Base-by-base conservation (phyloP, 1,140 invertebrate species). In the Hestina assimilis region DNA sequence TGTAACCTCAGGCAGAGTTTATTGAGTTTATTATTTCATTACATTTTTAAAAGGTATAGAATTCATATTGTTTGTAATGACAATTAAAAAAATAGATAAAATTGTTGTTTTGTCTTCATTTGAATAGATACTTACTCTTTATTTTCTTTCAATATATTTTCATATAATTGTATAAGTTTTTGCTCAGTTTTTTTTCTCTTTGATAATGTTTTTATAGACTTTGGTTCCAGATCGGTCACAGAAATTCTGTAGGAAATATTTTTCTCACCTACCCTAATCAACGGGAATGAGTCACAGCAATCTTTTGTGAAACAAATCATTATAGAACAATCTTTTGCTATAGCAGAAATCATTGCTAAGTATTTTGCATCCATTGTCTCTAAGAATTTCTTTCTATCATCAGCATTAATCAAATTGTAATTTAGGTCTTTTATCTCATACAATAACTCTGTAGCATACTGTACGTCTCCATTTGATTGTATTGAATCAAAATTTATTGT, bases 191-290 rank as follows among this genome's bases (percentile, higher is more conserved):
- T 52, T 24, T 64, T 72, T 59, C 81, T 79, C 50, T 86, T 84
- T 2, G 33, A 17, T 15, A 86, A 59, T 47, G 68, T 79, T 55
- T 60, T 71, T 4, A 60, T 35, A 2, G 75, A 61, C 64, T 89
- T 89, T 28, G 87, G 85, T 63, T 89, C 87, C 53, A 89, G 73
- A 63, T 89, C 89, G 14, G 86, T 89, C 4, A 89, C 63, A 29
- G 79, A 73, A 5, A 86, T 46, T 66, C 66, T 78, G 19, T 80
- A 84, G 41, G 69, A 68, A 43, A 87, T 53, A 42, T 55, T 75
- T 26, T 56, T 42, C 7, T 69, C 56, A 26, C 65, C 63, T 43
- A 76, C 45, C 43, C 54, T 45, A 15, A 79, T 64, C 24, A 31
- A 57, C 43, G 72, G 59, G 15, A 51, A 47, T 9, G 55, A 40